phyloP scores from a whole-genome alignment of 2,113 vertebrate species.

The Mus pahari region DNA sequence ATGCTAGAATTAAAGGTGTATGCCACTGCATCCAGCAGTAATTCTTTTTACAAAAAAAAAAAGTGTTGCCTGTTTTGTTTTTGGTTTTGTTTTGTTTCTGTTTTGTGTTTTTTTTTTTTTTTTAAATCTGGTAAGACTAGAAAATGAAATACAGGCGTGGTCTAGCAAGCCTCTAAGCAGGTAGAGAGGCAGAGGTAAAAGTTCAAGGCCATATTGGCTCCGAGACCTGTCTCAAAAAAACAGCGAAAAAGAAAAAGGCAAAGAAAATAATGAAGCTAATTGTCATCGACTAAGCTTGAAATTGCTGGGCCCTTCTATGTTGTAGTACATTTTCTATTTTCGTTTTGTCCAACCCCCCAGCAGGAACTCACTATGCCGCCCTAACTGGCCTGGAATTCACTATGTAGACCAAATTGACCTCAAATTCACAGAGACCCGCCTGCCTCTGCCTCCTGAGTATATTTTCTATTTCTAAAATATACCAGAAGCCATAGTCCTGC shows the following conservation, averaged over 20 bases:
- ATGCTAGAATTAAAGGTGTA: neutral
- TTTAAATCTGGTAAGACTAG: neutral
- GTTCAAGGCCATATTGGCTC: neutral
- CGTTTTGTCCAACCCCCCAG: neutral
- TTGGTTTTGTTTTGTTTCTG: too few species aligned
- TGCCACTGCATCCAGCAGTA: neutral
- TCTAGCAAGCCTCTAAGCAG: neutral
- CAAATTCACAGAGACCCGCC: neutral
- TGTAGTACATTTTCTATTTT: neutral
- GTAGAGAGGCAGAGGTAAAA: neutral
- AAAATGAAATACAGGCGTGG: neutral
- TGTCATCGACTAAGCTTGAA: neutral
- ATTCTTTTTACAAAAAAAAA: neutral
- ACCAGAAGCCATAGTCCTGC: conserved; percentile 9
- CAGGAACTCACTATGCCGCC: neutral
- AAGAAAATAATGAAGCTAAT: neutral
- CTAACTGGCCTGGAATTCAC: neutral
- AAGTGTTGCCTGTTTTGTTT: neutral
- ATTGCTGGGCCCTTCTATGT: neutral
- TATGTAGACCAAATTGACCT: neutral
- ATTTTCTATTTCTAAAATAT: conserved; percentile 24
- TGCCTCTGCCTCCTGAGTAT: neutral
- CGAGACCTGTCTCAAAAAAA: neutral
- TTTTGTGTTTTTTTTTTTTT: too few species aligned
- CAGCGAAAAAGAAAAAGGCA: neutral